Evolutionary conservation across 1,140 invertebrate genomes (phyloP), one percentile per base, ranked within the genome.

Genomic region (Drosophila ironensis): DNA sequence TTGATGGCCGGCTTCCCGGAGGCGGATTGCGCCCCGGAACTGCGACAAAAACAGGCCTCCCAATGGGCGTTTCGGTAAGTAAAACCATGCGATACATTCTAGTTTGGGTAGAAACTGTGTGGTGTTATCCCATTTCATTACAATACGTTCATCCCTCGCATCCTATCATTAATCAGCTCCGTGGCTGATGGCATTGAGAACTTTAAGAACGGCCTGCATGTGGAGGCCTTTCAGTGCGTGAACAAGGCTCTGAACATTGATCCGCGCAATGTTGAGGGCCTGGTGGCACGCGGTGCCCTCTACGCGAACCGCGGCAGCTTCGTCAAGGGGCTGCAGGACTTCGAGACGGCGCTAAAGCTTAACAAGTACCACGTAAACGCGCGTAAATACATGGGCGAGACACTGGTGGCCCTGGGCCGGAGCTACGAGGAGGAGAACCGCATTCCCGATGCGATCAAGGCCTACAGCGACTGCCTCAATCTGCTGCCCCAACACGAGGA

Each of bases 301-400:
- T 98, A 97, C 91, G 97, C 97, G 7, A 98, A 99, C 88, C 97
- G 96, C 89, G 96, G 96, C 37, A 97, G 94, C 84, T 98, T 97
- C 90, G 94, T 95, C 73, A 97, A 97, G 88, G 98, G 97, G 2
- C 96, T 98, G 73, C 95, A 97, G 78, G 97, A 98, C 91, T 98
- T 99, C 92, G 96, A 98, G 91, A 94, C 94, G 22, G 97, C 97
- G 2, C 91, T 98, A 22, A 95, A 96, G 88, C 88, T 97, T 11
- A 97, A 98, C 91, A 95, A 95, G 12, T 95, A 93, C 52, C 97
- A 99, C 91, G 93, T 93, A n/a, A 98, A 99, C 92, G 97, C 97
- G 30, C 93, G 95, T 45, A 98, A 98, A 90, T 99, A 98, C 91
- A 94, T 98, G 92, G 95, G 96, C 14, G 97, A 98, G 90, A 98